A percentile compares a stretch with the other conserved stretches of the same genome.
These are phyloP conservation scores for Sinocyclocheilus anophthalmus DNA, from an alignment of 2,113 vertebrate species.

Conservation along the genomic window DNA sequence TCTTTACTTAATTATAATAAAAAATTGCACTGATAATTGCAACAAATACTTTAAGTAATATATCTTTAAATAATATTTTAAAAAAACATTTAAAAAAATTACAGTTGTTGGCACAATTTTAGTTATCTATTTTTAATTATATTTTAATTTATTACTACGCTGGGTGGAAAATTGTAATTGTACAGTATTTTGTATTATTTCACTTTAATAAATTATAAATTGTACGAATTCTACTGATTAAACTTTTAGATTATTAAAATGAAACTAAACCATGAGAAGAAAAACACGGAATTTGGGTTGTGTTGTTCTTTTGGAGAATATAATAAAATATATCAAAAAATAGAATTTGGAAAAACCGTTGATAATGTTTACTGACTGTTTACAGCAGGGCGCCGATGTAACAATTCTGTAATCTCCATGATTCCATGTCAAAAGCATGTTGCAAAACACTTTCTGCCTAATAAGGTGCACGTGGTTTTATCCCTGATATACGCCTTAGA, in stretches of 20 bases:
- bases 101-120: too few relatives aligned
- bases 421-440: conserved; percentile 20
- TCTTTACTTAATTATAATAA: too few relatives aligned
- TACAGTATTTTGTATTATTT: neutral
- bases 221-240: too few relatives aligned
- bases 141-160: neutral
- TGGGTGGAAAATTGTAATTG: neutral
- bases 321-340: neutral
- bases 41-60: neutral
- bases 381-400: neutral
- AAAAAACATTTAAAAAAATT: too few relatives aligned
- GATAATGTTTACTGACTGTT: conserved; percentile 56
- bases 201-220: too few relatives aligned
- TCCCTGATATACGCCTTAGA: conserved; percentile 31
- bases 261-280: too few relatives aligned
- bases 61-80: too few relatives aligned
- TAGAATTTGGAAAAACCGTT: conserved; percentile 30
- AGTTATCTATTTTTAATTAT: neutral
- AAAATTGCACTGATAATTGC: too few relatives aligned
- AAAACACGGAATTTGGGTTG: neutral
- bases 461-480: conserved; percentile 14
- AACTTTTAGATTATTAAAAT: too few relatives aligned
- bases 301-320: neutral
- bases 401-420: conserved; percentile 18
- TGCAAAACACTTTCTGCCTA: conserved; percentile 2